phyloP scores from a whole-genome alignment of 2,797 vertebrate species.

The Syndactyla subalaris region DNA sequence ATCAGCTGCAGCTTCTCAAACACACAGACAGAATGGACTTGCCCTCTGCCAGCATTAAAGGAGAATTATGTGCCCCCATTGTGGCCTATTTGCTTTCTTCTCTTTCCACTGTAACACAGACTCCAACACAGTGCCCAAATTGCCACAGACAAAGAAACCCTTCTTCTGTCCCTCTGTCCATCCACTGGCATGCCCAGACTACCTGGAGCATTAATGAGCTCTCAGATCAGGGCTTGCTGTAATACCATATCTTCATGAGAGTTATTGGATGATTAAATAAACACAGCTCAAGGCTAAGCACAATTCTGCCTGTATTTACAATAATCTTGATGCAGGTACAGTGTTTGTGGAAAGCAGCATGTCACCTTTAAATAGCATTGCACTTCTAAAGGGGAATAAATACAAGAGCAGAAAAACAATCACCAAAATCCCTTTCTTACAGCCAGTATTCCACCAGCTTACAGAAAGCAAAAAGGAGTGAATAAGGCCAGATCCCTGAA shows the following conservation, averaged over 20 bases:
- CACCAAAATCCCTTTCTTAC: not conserved
- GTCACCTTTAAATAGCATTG: not conserved
- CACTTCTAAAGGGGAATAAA: not conserved
- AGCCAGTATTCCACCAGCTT: no score
- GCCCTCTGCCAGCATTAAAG: not conserved
- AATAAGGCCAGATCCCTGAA: no score
- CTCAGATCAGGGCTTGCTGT: not conserved
- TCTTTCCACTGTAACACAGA: not conserved
- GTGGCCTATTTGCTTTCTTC: not conserved
- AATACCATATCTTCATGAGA: not conserved
- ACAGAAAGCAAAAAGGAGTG: no score
- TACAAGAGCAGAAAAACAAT: not conserved
- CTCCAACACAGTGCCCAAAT: not conserved
- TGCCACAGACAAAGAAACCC: not conserved
- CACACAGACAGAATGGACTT: not conserved
- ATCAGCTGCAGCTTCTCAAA: not conserved
- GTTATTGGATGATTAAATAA: not conserved
- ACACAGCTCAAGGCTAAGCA: not conserved
- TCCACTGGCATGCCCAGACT: not conserved
- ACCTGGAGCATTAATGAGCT: not conserved
- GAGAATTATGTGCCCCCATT: not conserved
- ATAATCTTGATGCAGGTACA: not conserved
- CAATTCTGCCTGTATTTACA: fast-evolving
- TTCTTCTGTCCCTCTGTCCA: not conserved
- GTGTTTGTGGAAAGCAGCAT: not conserved